A percentile compares a stretch with the other conserved stretches of the same genome.
These are phyloP conservation scores for Hipparchia semele DNA, from an alignment of 2,888 invertebrate species.

Conservation along the genomic window DNA sequence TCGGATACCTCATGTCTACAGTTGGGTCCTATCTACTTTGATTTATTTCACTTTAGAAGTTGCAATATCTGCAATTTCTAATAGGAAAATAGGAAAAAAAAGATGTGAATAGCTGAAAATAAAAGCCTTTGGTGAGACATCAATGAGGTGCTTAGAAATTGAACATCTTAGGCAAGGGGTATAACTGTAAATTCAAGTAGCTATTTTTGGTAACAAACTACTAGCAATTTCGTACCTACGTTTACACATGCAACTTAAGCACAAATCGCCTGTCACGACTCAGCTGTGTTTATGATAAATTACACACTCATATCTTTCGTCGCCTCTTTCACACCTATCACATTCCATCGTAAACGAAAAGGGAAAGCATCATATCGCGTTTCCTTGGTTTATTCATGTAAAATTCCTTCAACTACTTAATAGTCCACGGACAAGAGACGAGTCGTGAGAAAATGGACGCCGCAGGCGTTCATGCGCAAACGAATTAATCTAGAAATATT, in stretches of 20 bases:
- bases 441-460: constrained; percentile 67
- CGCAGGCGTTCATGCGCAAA: constrained; percentile 47
- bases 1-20: not conserved
- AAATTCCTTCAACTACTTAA: constrained; percentile 67
- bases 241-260: not conserved
- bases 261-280: constrained; percentile 14
- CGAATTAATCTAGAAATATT: constrained; percentile 40
- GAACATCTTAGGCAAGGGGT: not conserved
- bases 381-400: constrained; percentile 57
- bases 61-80: not conserved
- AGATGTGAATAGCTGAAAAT: not conserved
- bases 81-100: not conserved
- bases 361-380: constrained; percentile 49
- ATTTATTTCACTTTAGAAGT: constrained; percentile 3
- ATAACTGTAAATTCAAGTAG: not conserved
- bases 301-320: constrained; percentile 14
- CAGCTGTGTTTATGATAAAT: constrained; percentile 21
- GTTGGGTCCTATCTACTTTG: not conserved
- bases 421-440: constrained; percentile 58
- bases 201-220: not conserved
- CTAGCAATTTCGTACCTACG: not conserved
- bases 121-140: not conserved
- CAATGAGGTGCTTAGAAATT: too few species aligned
- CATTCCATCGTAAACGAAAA: constrained; percentile 39
- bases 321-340: constrained; percentile 26